These are phyloP conservation scores for Lymantria monacha DNA, from an alignment of 2,888 invertebrate species.

Conservation along the genomic window DNA sequence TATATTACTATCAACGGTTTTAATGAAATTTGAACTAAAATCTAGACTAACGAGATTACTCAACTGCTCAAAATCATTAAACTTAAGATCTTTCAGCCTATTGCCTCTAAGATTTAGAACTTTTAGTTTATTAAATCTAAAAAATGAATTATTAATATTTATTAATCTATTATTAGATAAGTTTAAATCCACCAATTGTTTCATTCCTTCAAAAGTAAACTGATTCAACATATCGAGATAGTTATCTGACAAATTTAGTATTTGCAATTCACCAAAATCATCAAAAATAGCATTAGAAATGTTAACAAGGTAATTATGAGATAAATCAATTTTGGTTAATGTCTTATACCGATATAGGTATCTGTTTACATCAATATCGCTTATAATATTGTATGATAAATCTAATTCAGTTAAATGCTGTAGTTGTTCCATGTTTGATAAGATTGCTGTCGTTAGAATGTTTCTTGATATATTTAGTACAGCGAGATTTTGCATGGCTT, in stretches of 20 bases:
- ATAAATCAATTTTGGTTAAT: constrained; percentile 47
- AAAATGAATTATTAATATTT: constrained; percentile 47
- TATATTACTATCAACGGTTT: constrained; percentile 32
- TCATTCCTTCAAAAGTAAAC: constrained; percentile 53
- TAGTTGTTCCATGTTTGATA: constrained; percentile 41
- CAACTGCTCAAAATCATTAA: constrained; percentile 45
- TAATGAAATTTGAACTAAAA: constrained; percentile 47
- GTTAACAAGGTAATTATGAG: constrained; percentile 47
- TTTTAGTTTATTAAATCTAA: constrained; percentile 47
- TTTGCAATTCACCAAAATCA: constrained; percentile 37
- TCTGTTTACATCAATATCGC: constrained; percentile 25
- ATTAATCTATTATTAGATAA: constrained; percentile 49
- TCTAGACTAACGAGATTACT: constrained; percentile 38
- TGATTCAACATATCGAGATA: constrained; percentile 38
- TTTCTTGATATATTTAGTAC: constrained; percentile 49
- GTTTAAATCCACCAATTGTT: constrained; percentile 43
- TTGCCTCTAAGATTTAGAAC: constrained; percentile 50
- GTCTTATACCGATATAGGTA: constrained; percentile 29
- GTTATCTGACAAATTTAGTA: constrained; percentile 56
- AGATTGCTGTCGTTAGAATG: constrained; percentile 34
- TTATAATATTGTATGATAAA: constrained; percentile 54
- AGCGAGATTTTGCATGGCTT: constrained; percentile 38
- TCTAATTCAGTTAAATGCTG: constrained; percentile 40
- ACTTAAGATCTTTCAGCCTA: constrained; percentile 36
- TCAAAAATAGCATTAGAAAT: constrained; percentile 49